Percentiles rank a stretch among this genome's conserved stretches.
phyloP scores from a whole-genome alignment of 1,140 invertebrate species.

The Zaprionus nigranus region DNA sequence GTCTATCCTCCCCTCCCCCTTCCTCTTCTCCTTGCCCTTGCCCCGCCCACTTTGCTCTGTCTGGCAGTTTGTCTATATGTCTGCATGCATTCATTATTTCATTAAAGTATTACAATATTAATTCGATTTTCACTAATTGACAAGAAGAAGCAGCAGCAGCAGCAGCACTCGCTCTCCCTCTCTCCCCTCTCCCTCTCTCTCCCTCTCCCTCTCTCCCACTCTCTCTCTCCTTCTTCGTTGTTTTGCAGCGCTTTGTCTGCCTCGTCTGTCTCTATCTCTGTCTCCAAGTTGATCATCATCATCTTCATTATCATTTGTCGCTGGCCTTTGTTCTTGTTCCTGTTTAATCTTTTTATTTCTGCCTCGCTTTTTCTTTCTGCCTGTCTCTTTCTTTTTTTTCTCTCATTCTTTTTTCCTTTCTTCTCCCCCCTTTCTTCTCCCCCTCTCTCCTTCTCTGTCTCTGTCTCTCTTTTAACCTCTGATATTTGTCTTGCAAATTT shows the following conservation, averaged over 20 bases:
- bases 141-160: conserved; percentile 40
- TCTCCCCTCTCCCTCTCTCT: background rate
- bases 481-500: background rate
- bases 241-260: background rate
- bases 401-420: conserved; percentile 9
- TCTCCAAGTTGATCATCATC: conserved; percentile 24
- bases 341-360: conserved; percentile 1
- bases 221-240: background rate
- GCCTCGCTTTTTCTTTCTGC: background rate
- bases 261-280: background rate
- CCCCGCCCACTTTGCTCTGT: background rate
- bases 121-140: conserved; percentile 81
- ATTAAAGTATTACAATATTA: conserved; percentile 83
- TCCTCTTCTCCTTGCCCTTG: background rate
- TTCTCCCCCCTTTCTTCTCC: background rate
- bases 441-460: background rate
- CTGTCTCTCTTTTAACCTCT: background rate
- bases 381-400: conserved; percentile 15
- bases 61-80: conserved; percentile 26
- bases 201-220: no score
- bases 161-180: background rate
- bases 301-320: conserved; percentile 35
- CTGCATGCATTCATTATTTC: conserved; percentile 73
- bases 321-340: conserved; percentile 25
- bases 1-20: background rate